Percentiles rank a stretch among this genome's conserved stretches.
These are phyloP conservation scores for Corydoras sp. DNA, from an alignment of 2,113 vertebrate genomes.

Conservation along the genomic window DNA sequence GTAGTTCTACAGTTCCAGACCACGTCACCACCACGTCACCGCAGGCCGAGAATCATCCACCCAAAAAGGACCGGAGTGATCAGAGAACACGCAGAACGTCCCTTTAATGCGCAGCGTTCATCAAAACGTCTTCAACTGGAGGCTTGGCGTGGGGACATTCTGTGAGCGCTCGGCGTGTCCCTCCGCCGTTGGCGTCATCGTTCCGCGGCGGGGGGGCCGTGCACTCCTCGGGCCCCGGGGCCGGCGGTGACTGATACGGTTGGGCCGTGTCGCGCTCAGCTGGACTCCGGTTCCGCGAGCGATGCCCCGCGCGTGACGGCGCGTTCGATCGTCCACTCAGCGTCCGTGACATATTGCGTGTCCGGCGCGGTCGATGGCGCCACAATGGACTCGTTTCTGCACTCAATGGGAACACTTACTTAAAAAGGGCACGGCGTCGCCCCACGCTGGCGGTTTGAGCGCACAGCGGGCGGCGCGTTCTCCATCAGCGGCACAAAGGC, in stretches of 20 bases:
- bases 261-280: background rate
- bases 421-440: background rate
- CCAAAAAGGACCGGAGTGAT: too few relatives aligned
- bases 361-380: conserved; percentile 38
- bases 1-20: too few relatives aligned
- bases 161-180: too few relatives aligned
- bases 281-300: conserved; percentile 27
- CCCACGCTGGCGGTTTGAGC: too few relatives aligned
- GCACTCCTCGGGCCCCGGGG: background rate
- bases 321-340: conserved; percentile 42
- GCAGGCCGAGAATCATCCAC: too few relatives aligned
- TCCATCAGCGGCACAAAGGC: conserved; percentile 9
- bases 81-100: too few relatives aligned
- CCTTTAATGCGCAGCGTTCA: too few relatives aligned
- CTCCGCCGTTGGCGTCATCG: too few relatives aligned
- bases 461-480: background rate
- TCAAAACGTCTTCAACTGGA: too few relatives aligned
- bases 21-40: too few relatives aligned
- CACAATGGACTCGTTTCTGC: conserved; percentile 40
- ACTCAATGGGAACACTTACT: conserved; percentile 34
- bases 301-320: conserved; percentile 27
- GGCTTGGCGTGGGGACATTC: too few relatives aligned
- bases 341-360: conserved; percentile 49
- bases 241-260: conserved; percentile 9
- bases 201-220: too few relatives aligned